A percentile compares a stretch with the other conserved stretches of the same genome.
Evolutionary conservation across 2,888 invertebrate genomes (phyloP).

Genomic region (Papilio gigon): DNA sequence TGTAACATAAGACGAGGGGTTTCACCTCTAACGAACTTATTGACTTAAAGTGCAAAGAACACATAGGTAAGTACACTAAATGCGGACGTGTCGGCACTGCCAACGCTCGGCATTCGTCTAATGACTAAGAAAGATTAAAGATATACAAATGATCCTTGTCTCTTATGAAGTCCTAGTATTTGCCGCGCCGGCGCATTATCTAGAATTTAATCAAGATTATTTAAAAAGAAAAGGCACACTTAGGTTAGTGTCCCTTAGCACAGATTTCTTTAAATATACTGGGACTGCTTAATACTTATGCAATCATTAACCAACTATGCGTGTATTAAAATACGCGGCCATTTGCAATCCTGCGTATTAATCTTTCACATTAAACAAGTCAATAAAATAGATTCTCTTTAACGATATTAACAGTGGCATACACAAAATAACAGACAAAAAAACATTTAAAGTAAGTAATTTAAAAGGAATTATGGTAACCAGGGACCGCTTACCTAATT

Average conservation of each 20-base stretch:
- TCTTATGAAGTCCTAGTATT: slow-evolving; percentile 8
- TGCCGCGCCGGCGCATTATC: background rate
- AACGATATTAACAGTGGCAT: background rate
- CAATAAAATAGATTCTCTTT: slow-evolving; percentile 3
- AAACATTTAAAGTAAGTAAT: slow-evolving; percentile 1
- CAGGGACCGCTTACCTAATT: slow-evolving; percentile 25
- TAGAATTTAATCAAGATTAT: background rate
- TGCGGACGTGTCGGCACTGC: slow-evolving; percentile 32
- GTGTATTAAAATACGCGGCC: background rate
- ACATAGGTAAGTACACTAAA: slow-evolving; percentile 37
- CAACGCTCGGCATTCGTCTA: background rate
- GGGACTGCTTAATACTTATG: no score
- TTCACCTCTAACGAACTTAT: slow-evolving; percentile 39
- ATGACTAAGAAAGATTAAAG: slow-evolving; percentile 6
- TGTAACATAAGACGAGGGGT: slow-evolving; percentile 20
- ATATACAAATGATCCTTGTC: background rate
- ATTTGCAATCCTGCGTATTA: background rate
- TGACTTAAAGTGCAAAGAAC: slow-evolving; percentile 37
- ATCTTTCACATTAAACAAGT: background rate
- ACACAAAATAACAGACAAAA: slow-evolving; percentile 8
- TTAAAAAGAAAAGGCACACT: no score
- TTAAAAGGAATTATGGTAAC: background rate
- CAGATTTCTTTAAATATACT: no score
- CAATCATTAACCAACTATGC: background rate
- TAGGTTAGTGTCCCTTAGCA: no score